Conservation (phyloP, 2,113 vertebrate genomes). For the Entosphenus tridentatus region DNA sequence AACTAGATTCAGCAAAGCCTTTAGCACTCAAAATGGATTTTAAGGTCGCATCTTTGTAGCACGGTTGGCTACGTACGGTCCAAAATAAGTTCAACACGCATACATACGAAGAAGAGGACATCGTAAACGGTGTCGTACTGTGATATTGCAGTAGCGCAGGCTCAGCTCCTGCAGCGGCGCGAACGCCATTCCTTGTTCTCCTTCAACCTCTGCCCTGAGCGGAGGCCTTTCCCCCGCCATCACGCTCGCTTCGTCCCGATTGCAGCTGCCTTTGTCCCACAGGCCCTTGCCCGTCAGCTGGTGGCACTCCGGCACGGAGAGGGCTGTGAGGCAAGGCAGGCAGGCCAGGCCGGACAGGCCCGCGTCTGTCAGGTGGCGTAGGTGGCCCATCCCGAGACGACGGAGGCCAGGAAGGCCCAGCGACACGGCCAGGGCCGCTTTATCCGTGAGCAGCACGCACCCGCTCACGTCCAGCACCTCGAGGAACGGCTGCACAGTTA, state of each 20-base stretch:
- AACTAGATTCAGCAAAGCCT: too few species aligned
- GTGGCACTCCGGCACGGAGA: conserved; percentile 37
- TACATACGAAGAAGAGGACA: too few species aligned
- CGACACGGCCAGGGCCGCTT: conserved; percentile 22
- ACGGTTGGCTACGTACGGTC: too few species aligned
- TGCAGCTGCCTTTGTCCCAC: too few species aligned
- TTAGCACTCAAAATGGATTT: too few species aligned
- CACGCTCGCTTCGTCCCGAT: too few species aligned
- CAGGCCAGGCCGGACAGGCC: conserved; percentile 25
- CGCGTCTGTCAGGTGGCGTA: conserved; percentile 31
- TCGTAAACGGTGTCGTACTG: too few species aligned
- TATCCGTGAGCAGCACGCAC: conserved; percentile 34
- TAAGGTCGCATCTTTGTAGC: too few species aligned
- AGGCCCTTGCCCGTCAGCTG: conserved; percentile 28
- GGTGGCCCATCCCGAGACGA: conserved; percentile 21
- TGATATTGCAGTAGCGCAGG: conserved; percentile 7
- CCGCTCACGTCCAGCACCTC: conserved; percentile 32
- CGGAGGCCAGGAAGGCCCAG: conserved; percentile 19
- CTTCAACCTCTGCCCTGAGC: neutral
- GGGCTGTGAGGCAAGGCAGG: conserved; percentile 20
- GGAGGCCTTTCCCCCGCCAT: conserved; percentile 20
- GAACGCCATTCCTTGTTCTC: conserved; percentile 17
- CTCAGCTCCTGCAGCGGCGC: conserved; percentile 37
- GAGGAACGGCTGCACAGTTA: conserved; percentile 25
- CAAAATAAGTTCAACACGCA: too few species aligned